phyloP scores from a whole-genome alignment of 1,140 invertebrate genomes.

The roundworm (Caenorhabditis elegans) region DNA sequence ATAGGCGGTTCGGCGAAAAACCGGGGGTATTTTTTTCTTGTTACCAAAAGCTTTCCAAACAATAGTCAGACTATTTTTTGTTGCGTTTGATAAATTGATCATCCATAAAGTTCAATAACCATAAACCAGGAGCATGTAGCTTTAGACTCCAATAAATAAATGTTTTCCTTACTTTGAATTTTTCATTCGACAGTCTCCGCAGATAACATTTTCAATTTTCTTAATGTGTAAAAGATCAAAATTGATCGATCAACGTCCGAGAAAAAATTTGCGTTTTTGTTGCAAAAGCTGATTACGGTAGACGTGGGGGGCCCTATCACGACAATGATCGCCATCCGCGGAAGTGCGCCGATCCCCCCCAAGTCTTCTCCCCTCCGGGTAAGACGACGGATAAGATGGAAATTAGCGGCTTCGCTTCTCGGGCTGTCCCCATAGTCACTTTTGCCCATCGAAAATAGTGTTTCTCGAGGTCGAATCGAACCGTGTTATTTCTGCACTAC shows the following conservation, averaged over 20 bases:
- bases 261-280: background rate
- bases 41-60: too few species aligned
- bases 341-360: background rate
- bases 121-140: too few species aligned
- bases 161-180: too few species aligned
- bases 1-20: too few species aligned
- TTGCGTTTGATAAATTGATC: too few species aligned
- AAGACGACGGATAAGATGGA: background rate
- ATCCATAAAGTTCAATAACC: too few species aligned
- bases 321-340: background rate
- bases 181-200: too few species aligned
- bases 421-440: background rate
- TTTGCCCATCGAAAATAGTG: background rate
- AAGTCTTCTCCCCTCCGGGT: background rate
- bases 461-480: constrained; percentile 28
- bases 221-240: background rate
- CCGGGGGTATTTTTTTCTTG: too few species aligned
- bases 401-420: constrained; percentile 19
- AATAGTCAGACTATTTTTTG: too few species aligned
- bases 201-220: background rate
- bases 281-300: background rate
- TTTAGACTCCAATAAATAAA: too few species aligned
- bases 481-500: constrained; percentile 21
- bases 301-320: background rate
- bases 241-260: background rate